Conservation (phyloP, 1,140 invertebrate genomes). For the Drosophila orosa region DNA sequence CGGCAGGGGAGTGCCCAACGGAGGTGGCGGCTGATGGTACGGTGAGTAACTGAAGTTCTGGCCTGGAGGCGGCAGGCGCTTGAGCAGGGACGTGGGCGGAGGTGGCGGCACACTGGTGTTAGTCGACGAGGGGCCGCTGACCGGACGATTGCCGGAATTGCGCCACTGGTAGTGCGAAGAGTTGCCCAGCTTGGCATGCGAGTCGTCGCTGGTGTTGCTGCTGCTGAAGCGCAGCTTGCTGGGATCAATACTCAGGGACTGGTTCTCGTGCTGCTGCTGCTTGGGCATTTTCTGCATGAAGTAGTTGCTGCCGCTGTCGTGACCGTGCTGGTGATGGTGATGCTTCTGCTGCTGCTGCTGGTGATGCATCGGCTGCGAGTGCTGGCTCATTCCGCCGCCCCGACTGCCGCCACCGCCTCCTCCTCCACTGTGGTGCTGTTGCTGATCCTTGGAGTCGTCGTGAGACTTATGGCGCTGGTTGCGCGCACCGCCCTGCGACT, state of each 20-base stretch:
- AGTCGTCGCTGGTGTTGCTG: constrained; percentile 55
- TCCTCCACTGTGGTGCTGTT: constrained; percentile 35
- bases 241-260: constrained; percentile 70
- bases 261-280: constrained; percentile 74
- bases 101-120: constrained; percentile 6
- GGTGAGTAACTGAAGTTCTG: constrained; percentile 38
- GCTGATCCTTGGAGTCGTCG: constrained; percentile 54
- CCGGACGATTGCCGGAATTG: constrained; percentile 60
- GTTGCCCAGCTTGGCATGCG: constrained; percentile 68
- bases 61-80: constrained; percentile 27
- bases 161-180: constrained; percentile 71
- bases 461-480: constrained; percentile 54
- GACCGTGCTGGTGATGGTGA: constrained; percentile 52
- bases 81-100: constrained; percentile 46
- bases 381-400: constrained; percentile 27
- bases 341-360: constrained; percentile 51
- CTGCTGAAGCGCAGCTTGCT: constrained; percentile 75
- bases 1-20: background rate
- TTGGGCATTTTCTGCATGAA: constrained; percentile 70
- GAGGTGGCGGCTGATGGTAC: constrained; percentile 48
- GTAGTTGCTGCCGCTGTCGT: constrained; percentile 57
- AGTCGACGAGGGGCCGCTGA: constrained; percentile 19
- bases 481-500: constrained; percentile 13
- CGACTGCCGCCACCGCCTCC: constrained; percentile 5
- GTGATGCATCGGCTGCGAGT: constrained; percentile 34